A percentile compares a stretch with the other conserved stretches of the same genome.
phyloP scores from a whole-genome alignment of 2,113 vertebrate species.

The Stomatorhinus ivindoensis region DNA sequence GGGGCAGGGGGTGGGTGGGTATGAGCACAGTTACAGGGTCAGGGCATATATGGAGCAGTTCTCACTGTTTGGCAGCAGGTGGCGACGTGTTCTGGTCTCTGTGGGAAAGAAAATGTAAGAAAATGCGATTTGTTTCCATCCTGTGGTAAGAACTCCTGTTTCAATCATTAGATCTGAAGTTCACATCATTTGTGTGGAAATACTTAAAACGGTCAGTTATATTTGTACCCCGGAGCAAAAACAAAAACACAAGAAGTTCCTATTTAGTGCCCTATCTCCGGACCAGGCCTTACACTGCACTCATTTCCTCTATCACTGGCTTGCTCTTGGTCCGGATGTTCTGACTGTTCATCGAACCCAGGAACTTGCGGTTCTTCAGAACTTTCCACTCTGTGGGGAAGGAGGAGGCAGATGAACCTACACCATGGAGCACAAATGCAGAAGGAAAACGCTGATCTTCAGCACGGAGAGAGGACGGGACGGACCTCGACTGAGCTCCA shows the following conservation, averaged over 20 bases:
- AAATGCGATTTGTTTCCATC: neutral
- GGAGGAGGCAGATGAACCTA: neutral
- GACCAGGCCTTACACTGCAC: constrained; percentile 34
- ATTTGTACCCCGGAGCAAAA: neutral
- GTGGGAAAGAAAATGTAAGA: neutral
- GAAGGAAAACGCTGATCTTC: neutral
- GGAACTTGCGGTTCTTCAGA: constrained; percentile 74
- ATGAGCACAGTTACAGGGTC: neutral
- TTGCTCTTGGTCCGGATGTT: constrained; percentile 71
- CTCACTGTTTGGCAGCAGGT: constrained; percentile 11
- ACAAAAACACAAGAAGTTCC: neutral
- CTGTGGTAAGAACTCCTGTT: neutral
- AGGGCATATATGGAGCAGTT: neutral
- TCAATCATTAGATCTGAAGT: neutral
- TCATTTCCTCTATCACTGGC: constrained; percentile 73
- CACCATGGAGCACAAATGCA: neutral
- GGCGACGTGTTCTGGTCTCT: constrained; percentile 4
- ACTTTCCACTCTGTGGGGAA: constrained; percentile 67
- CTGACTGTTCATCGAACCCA: constrained; percentile 74
- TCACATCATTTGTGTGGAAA: neutral
- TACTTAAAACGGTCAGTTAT: neutral
- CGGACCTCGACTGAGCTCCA: constrained; percentile 66
- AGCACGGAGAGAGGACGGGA: neutral
- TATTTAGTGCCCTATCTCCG: neutral
- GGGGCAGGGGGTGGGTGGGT: too few relatives aligned